Evolutionary conservation across 2,888 invertebrate species (phyloP), one percentile per base, ranked within the genome.

Genomic region (Philereme vetulata): DNA sequence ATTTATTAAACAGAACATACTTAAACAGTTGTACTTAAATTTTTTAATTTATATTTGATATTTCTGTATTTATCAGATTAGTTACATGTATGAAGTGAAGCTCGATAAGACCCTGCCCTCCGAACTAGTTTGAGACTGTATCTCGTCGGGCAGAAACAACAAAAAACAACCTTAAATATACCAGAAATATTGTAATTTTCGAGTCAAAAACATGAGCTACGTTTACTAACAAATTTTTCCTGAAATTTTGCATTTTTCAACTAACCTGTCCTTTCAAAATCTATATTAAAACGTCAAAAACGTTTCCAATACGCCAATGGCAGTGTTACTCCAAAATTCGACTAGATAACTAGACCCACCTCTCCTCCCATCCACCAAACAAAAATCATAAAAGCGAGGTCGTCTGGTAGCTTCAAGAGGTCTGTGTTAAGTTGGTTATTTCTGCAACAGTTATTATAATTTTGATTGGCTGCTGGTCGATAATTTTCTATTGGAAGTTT

Each of bases 381-480:
- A 48, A 56, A 11, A 47, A 1, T 9, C 48, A 43, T 38, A 8
- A 48, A 50, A 56, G 33, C 4, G 45, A 38, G 36, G 35, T 50
- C 60, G n/a, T 56, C 45, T 49, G 55, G 59, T 32, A 45, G 38
- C 57, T 51, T 49, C 33, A 51, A 60, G 36, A 56, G 76, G 38
- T 73, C 78, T 50, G 4, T n/a, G 8, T 35, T 56, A 71, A 51
- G 58, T 8, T 78, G 73, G 81, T 57, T 51, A 62, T 1, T 4
- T 65, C 75, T 80, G 79, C 71, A 77, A 75, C 79, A 73, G 78
- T 80, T 81, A 82, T 86, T 85, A 82, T 85, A 84, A 86, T 84
- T 86, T 83, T 81, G 81, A 88, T 84, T 82, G 81, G 72, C 75
- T 77, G 72, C 71, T 77, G 72, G 74, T 77, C 78, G 79, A 79